These are phyloP conservation scores for Anoplolepis gracilipes DNA, from an alignment of 1,140 invertebrate species.

Conservation along the genomic window DNA sequence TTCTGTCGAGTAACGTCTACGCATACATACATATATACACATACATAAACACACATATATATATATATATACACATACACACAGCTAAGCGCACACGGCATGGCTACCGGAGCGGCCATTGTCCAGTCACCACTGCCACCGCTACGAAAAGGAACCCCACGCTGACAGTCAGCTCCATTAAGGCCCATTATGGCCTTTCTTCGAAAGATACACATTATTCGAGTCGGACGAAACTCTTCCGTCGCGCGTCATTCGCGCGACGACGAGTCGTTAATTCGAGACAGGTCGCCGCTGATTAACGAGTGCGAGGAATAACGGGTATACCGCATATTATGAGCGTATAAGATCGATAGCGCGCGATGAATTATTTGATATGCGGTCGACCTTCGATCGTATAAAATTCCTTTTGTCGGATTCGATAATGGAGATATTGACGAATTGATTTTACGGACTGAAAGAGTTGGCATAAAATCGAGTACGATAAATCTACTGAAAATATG, in stretches of 20 bases:
- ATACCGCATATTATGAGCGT: not conserved
- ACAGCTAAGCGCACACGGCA: slow-evolving; percentile 63
- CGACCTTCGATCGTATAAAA: slow-evolving; percentile 35
- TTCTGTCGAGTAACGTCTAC: slow-evolving; percentile 69
- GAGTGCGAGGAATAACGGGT: slow-evolving; percentile 37
- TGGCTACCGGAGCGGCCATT: slow-evolving; percentile 76
- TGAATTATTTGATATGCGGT: slow-evolving; percentile 39
- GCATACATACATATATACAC: slow-evolving; percentile 44
- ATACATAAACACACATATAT: slow-evolving; percentile 1
- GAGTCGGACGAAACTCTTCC: slow-evolving; percentile 61
- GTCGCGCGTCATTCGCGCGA: slow-evolving; percentile 56
- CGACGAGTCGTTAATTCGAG: slow-evolving; percentile 64
- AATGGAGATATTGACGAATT: not conserved
- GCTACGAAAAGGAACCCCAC: slow-evolving; percentile 62
- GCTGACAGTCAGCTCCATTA: slow-evolving; percentile 75
- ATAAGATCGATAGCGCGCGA: slow-evolving; percentile 50
- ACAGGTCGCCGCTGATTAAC: slow-evolving; percentile 55
- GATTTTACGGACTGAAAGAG: not conserved
- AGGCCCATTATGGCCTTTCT: slow-evolving; percentile 70
- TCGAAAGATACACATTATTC: slow-evolving; percentile 72
- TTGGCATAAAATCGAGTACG: not conserved
- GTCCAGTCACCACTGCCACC: slow-evolving; percentile 62
- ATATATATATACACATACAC: slow-evolving; percentile 39
- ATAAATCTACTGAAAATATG: not conserved
- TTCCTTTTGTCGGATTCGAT: not conserved